Base-by-base conservation (phyloP, 2,888 invertebrate genomes). In the Tetragonisca angustula region DNA sequence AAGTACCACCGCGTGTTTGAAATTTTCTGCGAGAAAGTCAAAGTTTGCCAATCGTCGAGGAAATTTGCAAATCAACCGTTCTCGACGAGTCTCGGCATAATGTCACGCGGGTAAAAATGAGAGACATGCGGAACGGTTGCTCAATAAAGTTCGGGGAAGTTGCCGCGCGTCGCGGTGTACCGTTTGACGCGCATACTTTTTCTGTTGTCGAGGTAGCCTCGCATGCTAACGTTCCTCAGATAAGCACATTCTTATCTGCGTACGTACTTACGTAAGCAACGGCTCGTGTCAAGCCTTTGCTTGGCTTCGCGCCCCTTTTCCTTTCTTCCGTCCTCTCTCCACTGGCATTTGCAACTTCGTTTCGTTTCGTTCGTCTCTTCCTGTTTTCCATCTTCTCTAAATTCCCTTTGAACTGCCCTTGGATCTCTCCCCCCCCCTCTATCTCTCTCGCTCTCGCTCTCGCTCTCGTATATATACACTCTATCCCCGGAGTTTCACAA, bases 211-310 rank as follows among this genome's bases (percentile, higher is more conserved):
- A 80, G 89, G 85, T 87, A 86, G 85, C 87, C 32, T 88, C 84
- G 88, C 82, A 89, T 81, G 81, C 83, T 82, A 88, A 54, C 84
- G 87, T 88, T 88, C 83, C 81, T 86, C 79, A 88, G 91, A 92
- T 91, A 92, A 91, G 89, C 83, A 79, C 70, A 65, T 77, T 86
- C 89, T 91, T 91, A 91, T 91, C 91, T 89, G 77, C 85, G 75
- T 83, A 81, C 77, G 80, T 85, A 85, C 89, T 88, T 90, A 89
- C 89, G 88, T 89, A 89, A 89, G 89, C 87, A 84, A 61, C 82
- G 75, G 76, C 72, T 89, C 87, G 87, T 83, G 83, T 72, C 32
- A 87, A 81, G 83, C 78, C 67, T 84, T 83, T 78, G 71, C 80
- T 76, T 65, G 73, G 68, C 77, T 83, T 81, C 82, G 79, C 80